Evolutionary conservation across 2,797 vertebrate genomes (phyloP).

Genomic region (Melanotaenia maccullochi): DNA sequence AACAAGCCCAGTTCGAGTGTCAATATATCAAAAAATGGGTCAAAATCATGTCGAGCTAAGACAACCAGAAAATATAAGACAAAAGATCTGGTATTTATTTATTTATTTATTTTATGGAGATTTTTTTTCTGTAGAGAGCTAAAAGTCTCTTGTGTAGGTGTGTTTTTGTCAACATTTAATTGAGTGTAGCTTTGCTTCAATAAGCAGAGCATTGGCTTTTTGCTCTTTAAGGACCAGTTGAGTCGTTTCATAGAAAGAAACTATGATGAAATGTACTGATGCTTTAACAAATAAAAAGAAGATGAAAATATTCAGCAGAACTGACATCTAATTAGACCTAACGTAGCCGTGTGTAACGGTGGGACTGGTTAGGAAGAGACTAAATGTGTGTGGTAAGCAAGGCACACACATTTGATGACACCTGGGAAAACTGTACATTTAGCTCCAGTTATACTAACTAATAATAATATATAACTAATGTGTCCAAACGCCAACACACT

Average conservation of each 20-base stretch:
- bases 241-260: too few relatives aligned
- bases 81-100: neutral
- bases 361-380: neutral
- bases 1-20: neutral
- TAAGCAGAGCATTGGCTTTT: neutral
- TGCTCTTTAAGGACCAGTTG: neutral
- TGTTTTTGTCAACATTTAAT: neutral
- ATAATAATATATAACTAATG: too few relatives aligned
- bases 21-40: neutral
- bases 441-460: too few relatives aligned
- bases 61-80: neutral
- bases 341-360: neutral
- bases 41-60: neutral
- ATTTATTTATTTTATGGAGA: neutral
- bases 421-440: too few relatives aligned
- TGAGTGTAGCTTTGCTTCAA: neutral
- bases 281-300: too few relatives aligned
- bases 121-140: conserved; percentile 7
- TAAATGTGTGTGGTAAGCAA: neutral
- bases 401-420: neutral
- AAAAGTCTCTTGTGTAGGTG: neutral
- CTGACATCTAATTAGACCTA: neutral
- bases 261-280: too few relatives aligned
- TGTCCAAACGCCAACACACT: too few relatives aligned
- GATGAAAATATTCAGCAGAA: too few relatives aligned